Percentiles rank a stretch among this genome's conserved stretches.
Evolutionary conservation across 2,113 vertebrate genomes (phyloP).

Genomic region (Xiphorhynchus elegans): DNA sequence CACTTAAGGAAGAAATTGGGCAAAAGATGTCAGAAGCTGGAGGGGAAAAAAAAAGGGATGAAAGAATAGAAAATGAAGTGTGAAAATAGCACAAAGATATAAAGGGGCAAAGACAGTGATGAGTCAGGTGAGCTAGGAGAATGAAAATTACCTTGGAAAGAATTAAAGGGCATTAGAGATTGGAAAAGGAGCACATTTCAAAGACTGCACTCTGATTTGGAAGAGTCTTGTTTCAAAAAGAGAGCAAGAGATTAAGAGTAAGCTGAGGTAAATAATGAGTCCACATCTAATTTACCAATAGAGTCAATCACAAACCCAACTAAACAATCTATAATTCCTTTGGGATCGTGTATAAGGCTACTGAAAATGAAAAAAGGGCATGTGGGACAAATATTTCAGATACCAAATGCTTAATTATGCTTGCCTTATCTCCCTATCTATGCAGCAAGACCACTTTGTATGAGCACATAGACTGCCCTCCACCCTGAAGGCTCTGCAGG

Average conservation of each 20-base stretch:
- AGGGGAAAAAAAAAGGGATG: background rate
- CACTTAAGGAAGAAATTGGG: background rate
- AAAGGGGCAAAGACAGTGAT: background rate
- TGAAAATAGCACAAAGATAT: background rate
- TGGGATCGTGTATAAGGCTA: background rate
- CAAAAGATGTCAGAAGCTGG: background rate
- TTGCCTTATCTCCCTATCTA: background rate
- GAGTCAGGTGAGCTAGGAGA: background rate
- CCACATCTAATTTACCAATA: background rate
- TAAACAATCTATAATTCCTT: background rate
- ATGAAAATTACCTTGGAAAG: slow-evolving; percentile 10
- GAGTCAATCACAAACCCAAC: background rate
- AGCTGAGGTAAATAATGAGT: background rate
- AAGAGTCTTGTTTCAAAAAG: background rate
- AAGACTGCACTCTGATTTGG: background rate
- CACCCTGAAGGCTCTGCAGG: background rate
- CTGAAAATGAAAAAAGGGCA: background rate
- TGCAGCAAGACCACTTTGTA: background rate
- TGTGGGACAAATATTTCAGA: background rate
- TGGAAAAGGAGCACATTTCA: background rate
- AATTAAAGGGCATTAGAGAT: background rate
- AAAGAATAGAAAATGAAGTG: slow-evolving; percentile 22
- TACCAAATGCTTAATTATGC: background rate
- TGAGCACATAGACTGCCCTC: fast-evolving
- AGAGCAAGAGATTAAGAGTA: background rate